Base-by-base conservation (phyloP, 37 sponge, comb jelly and placozoan genomes). In the Eunapius fragilis region DNA sequence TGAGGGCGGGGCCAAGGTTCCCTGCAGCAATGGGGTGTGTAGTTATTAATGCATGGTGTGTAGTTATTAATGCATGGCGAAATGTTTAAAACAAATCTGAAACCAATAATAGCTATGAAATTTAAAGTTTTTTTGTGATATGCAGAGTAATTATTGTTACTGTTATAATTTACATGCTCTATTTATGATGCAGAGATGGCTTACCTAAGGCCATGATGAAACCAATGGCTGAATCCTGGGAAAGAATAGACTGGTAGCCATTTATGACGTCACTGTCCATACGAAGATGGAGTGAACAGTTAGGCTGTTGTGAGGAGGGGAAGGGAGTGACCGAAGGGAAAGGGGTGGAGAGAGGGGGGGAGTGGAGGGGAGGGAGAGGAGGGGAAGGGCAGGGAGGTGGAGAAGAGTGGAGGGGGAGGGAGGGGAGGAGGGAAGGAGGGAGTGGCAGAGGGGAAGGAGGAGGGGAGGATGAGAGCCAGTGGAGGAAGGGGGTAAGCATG, bases 231-330 rank as follows among this genome's bases (percentile, higher is more conserved):
- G 96, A 88, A 48, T 88, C 90, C 58, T 87, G 86, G 22, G 96
- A 90, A 22, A 92, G 86, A 67, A 95, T 92, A 25, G 83, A 82
- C 41, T 72, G 78, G 75, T 71, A 85, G 37, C 86, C 83, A 49
- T 80, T 28, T 12, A 72, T 67, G 58, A 32, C 23, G n/a, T 79
- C 81, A 87, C 67, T 82, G 68, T 88, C 73, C 91, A 90, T 86
- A 74, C 87, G 91, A 25, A 95, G 86, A 41, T 95, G 96, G 14
- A 95, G 96, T 26, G 96, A 92, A 69, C 96, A 95, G 4, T 30
- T 31, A 2, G 92, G 94, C 92, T 86, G 84, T 26, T 35, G 38
- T 0, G 32, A 17, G 69, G n/a, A 69, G 35, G 35, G 38, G 12
- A 27, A 19, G 58, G 25, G 74, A 13, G 74, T 30, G 47, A 71